Percentiles rank a stretch among this genome's conserved stretches.
Conservation (phyloP, 2,888 invertebrate species). For the Sarcophaga caerulescens region DNA sequence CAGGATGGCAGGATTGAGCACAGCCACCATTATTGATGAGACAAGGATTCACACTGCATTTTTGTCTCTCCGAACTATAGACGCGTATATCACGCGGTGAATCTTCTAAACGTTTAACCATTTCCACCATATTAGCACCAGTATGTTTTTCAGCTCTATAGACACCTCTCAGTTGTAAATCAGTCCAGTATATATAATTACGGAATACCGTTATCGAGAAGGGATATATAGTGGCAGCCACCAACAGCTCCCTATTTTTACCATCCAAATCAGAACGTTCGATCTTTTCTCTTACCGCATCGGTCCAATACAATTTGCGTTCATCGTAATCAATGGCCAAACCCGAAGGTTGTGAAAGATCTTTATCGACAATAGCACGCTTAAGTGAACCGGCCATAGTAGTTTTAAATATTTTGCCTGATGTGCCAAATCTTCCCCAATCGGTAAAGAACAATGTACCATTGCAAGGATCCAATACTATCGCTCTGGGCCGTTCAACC, state of each 20-base stretch:
- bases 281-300: slow-evolving; percentile 96
- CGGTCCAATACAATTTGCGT: slow-evolving; percentile 97
- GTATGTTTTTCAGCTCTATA: slow-evolving; percentile 98
- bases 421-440: slow-evolving; percentile 96
- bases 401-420: slow-evolving; percentile 95
- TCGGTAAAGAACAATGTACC: slow-evolving; percentile 97
- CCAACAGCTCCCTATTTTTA: slow-evolving; percentile 89
- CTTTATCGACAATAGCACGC: slow-evolving; percentile 92
- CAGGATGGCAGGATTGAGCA: slow-evolving; percentile 96
- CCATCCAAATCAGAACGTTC: slow-evolving; percentile 96
- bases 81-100: slow-evolving; percentile 96
- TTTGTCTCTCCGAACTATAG: slow-evolving; percentile 89
- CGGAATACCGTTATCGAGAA: slow-evolving; percentile 95
- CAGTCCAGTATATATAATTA: slow-evolving; percentile 98
- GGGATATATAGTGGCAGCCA: slow-evolving; percentile 96
- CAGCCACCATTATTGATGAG: slow-evolving; percentile 97
- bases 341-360: slow-evolving; percentile 97
- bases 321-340: slow-evolving; percentile 97
- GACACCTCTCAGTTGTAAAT: slow-evolving; percentile 94
- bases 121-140: slow-evolving; percentile 95
- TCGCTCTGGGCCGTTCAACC: slow-evolving; percentile 96
- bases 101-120: slow-evolving; percentile 95
- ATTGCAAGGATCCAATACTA: slow-evolving; percentile 98
- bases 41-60: slow-evolving; percentile 91
- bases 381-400: slow-evolving; percentile 98